phyloP scores from a whole-genome alignment of 2,113 vertebrate genomes.

The Cryptotis parvus region DNA sequence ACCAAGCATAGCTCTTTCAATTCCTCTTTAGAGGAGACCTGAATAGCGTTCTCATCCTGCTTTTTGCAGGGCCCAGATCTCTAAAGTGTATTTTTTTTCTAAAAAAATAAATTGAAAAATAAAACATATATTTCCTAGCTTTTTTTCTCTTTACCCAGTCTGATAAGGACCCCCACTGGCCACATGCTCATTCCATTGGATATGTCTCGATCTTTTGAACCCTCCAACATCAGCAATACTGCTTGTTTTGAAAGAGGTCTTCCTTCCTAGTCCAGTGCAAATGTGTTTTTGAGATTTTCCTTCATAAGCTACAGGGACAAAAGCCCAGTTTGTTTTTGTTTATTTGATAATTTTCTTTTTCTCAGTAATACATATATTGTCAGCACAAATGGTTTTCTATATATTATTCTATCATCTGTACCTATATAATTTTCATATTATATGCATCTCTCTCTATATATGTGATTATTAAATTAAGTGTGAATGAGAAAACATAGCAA shows the following conservation, averaged over 20 bases:
- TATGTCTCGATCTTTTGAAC: neutral
- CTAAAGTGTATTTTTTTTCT: too few relatives aligned
- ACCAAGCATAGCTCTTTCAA: too few relatives aligned
- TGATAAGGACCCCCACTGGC: too few relatives aligned
- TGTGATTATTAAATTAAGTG: neutral
- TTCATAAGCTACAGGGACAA: neutral
- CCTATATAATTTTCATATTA: neutral
- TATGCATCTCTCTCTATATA: neutral
- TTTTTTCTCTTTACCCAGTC: too few relatives aligned
- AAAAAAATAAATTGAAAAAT: too few relatives aligned
- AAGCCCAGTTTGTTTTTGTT: neutral
- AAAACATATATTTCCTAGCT: too few relatives aligned
- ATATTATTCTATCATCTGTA: neutral
- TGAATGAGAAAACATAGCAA: neutral
- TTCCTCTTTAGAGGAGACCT: too few relatives aligned
- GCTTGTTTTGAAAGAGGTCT: neutral
- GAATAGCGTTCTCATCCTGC: too few relatives aligned
- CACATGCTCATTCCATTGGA: neutral
- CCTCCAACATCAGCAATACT: neutral
- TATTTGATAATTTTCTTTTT: neutral
- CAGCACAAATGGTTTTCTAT: neutral
- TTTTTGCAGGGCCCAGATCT: too few relatives aligned
- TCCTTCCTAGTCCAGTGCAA: neutral
- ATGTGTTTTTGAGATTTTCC: neutral
- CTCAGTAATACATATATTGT: neutral